These are phyloP conservation scores for Agelas oroides DNA, from an alignment of 37 sponge, comb jelly and placozoan genomes.

Conservation along the genomic window DNA sequence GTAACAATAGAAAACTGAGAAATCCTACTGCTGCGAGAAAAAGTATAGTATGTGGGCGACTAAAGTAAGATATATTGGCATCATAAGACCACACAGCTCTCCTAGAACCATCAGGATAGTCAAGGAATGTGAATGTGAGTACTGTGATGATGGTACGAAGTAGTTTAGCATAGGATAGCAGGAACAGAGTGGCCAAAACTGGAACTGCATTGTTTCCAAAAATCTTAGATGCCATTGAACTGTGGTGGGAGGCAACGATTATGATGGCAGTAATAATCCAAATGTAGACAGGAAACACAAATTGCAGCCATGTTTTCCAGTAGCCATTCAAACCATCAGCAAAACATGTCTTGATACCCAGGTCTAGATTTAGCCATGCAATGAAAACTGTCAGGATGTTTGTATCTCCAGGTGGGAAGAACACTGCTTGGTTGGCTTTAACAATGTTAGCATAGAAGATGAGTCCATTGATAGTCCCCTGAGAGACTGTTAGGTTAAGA, in stretches of 20 bases:
- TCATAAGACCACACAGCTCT: conserved; percentile 19
- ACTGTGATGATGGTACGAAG: background rate
- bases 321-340: conserved; percentile 14
- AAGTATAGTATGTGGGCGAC: background rate
- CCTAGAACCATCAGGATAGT: background rate
- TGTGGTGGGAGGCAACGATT: background rate
- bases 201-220: background rate
- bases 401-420: background rate
- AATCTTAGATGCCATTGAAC: background rate
- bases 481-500: background rate
- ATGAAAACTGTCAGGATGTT: conserved; percentile 13
- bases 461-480: background rate
- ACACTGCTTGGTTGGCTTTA: background rate
- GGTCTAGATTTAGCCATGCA: conserved; percentile 41
- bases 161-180: conserved; percentile 11
- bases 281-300: conserved; percentile 23
- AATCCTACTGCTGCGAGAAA: background rate
- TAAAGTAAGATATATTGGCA: conserved; percentile 16
- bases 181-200: conserved; percentile 12
- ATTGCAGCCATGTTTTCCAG: conserved; percentile 42
- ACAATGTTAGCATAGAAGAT: conserved; percentile 15
- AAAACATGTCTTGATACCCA: conserved; percentile 44
- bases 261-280: background rate
- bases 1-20: background rate
- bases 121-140: background rate